Evolutionary conservation across 2,113 vertebrate genomes (phyloP).

Genomic region (Rhinoderma darwinii): DNA sequence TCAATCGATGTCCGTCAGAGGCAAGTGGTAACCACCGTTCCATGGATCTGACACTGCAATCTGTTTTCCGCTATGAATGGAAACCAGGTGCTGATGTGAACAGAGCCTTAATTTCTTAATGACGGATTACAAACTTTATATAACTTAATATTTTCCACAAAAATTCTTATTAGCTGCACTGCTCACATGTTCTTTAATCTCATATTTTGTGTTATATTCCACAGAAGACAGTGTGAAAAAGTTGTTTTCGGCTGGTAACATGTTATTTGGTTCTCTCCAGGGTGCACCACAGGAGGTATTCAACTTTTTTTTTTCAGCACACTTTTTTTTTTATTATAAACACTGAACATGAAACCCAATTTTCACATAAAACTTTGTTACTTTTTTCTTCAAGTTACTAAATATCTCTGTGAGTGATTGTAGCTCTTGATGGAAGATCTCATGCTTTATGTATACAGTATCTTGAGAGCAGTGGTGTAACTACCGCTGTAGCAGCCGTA

Average conservation of each 20-base stretch:
- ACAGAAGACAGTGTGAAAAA: constrained; percentile 27
- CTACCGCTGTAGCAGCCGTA: too few species aligned
- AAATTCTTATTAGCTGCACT: not conserved
- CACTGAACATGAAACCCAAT: constrained; percentile 13
- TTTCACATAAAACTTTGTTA: constrained; percentile 31
- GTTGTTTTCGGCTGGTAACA: constrained; percentile 28
- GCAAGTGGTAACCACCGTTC: too few species aligned
- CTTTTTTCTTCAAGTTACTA: not conserved
- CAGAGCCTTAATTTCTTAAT: too few species aligned
- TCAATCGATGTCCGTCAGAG: too few species aligned
- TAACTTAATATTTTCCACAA: not conserved
- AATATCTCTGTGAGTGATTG: constrained; percentile 13
- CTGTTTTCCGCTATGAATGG: too few species aligned
- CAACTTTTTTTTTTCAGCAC: not conserved
- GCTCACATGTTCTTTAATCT: not conserved
- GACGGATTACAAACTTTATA: not conserved
- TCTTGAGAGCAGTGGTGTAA: too few species aligned
- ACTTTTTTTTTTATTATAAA: not conserved
- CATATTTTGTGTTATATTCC: constrained; percentile 9
- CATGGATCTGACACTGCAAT: too few species aligned
- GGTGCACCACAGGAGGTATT: constrained; percentile 23
- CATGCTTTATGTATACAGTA: not conserved
- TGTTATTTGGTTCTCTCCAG: constrained; percentile 15
- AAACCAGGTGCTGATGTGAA: too few species aligned
- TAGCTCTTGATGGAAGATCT: not conserved